These are phyloP conservation scores for Chromobotia macracanthus DNA, from an alignment of 2,797 vertebrate genomes.

Conservation along the genomic window DNA sequence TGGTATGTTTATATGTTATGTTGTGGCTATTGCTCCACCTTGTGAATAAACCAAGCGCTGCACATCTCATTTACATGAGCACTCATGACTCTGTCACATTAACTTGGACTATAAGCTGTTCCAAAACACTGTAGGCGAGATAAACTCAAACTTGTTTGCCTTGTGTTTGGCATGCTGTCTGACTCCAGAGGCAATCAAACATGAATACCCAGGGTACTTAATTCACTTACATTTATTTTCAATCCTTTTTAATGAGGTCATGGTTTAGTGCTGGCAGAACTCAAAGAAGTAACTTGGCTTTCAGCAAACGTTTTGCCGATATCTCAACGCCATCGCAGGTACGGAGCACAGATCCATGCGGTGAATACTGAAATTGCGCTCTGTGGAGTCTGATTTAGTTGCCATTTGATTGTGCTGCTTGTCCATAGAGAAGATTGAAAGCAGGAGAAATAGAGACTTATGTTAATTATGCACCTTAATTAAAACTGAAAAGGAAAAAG, in stretches of 20 bases:
- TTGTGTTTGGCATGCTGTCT: not conserved
- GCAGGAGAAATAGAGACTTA: conserved; percentile 65
- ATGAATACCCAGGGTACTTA: not conserved
- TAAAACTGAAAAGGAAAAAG: conserved; percentile 68
- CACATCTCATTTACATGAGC: conserved; percentile 56
- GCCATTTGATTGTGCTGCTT: not conserved
- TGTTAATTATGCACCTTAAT: conserved; percentile 73
- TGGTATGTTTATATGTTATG: not conserved
- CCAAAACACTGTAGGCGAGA: conserved; percentile 4
- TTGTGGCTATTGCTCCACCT: conserved; percentile 73
- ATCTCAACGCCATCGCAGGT: not conserved
- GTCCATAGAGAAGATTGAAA: conserved; percentile 50
- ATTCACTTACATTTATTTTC: conserved; percentile 2
- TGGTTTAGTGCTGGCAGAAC: not conserved
- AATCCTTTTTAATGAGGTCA: conserved; percentile 7
- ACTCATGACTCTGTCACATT: not conserved
- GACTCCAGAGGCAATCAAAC: not conserved
- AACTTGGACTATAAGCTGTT: not conserved
- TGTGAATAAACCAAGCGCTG: conserved; percentile 74
- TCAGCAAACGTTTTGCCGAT: not conserved
- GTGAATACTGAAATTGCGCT: not conserved
- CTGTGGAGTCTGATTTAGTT: not conserved
- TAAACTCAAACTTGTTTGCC: not conserved
- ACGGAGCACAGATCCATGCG: not conserved
- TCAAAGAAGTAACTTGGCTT: not conserved